These are phyloP conservation scores for Eurytoma adleriae DNA, from an alignment of 2,888 invertebrate species.

Conservation along the genomic window DNA sequence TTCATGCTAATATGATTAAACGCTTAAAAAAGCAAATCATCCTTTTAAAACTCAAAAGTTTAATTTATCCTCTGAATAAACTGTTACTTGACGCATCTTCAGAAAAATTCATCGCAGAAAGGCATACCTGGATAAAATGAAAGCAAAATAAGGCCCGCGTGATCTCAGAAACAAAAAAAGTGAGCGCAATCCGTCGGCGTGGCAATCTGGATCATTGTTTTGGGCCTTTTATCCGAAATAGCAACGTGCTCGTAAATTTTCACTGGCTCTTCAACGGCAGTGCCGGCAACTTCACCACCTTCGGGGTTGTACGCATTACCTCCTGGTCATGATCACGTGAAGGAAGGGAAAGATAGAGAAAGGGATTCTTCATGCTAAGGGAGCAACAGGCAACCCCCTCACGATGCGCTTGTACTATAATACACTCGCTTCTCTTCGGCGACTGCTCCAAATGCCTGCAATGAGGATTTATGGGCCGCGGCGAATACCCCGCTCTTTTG, in stretches of 20 bases:
- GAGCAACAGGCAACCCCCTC: slow-evolving; percentile 50
- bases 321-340: slow-evolving; percentile 37
- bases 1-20: too few relatives aligned
- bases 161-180: neutral
- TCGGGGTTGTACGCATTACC: slow-evolving; percentile 23
- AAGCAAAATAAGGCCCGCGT: slow-evolving; percentile 17
- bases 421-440: slow-evolving; percentile 17
- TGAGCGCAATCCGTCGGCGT: slow-evolving; percentile 15
- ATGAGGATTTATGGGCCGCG: slow-evolving; percentile 48
- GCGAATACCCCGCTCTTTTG: slow-evolving; percentile 4
- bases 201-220: slow-evolving; percentile 50
- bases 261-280: neutral
- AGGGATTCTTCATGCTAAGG: slow-evolving; percentile 31
- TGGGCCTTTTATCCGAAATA: neutral
- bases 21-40: neutral
- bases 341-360: slow-evolving; percentile 20
- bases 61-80: slow-evolving; percentile 29
- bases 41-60: slow-evolving; percentile 17
- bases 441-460: slow-evolving; percentile 25
- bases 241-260: slow-evolving; percentile 49
- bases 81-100: neutral
- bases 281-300: slow-evolving; percentile 20
- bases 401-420: slow-evolving; percentile 57
- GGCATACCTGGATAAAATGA: slow-evolving; percentile 19
- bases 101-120: slow-evolving; percentile 24